These are phyloP conservation scores for Grapholita molesta DNA, from an alignment of 1,140 invertebrate genomes.

Conservation along the genomic window DNA sequence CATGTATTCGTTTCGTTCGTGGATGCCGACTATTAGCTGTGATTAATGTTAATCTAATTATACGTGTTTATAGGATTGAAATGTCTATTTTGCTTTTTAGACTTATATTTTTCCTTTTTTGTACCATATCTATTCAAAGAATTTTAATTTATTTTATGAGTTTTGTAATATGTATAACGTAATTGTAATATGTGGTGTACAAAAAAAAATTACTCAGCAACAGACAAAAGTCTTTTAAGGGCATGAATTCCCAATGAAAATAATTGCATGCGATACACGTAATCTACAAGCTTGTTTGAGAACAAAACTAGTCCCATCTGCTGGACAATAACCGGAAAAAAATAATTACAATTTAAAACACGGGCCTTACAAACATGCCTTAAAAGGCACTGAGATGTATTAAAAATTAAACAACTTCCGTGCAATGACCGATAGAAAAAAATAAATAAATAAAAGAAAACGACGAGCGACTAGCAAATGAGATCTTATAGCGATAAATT, in stretches of 20 bases:
- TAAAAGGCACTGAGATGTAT: slow-evolving; percentile 65
- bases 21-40: background rate
- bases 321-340: slow-evolving; percentile 48
- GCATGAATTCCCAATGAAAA: background rate
- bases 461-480: slow-evolving; percentile 49
- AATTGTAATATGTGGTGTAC: background rate
- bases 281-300: background rate
- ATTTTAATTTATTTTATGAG: too few species aligned
- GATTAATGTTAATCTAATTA: background rate
- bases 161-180: too few species aligned
- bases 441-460: slow-evolving; percentile 47
- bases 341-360: slow-evolving; percentile 53
- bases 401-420: slow-evolving; percentile 62
- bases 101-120: too few species aligned
- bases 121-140: too few species aligned
- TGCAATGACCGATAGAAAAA: slow-evolving; percentile 54
- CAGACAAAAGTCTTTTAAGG: background rate
- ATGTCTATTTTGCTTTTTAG: too few species aligned
- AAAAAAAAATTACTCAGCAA: background rate
- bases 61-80: background rate
- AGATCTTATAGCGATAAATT: slow-evolving; percentile 60
- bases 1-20: background rate
- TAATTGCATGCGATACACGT: slow-evolving; percentile 9
- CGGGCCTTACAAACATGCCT: slow-evolving; percentile 49
- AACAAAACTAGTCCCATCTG: slow-evolving; percentile 35